phyloP scores from a whole-genome alignment of 2,797 vertebrate genomes.

The Melanotaenia trifasciata region DNA sequence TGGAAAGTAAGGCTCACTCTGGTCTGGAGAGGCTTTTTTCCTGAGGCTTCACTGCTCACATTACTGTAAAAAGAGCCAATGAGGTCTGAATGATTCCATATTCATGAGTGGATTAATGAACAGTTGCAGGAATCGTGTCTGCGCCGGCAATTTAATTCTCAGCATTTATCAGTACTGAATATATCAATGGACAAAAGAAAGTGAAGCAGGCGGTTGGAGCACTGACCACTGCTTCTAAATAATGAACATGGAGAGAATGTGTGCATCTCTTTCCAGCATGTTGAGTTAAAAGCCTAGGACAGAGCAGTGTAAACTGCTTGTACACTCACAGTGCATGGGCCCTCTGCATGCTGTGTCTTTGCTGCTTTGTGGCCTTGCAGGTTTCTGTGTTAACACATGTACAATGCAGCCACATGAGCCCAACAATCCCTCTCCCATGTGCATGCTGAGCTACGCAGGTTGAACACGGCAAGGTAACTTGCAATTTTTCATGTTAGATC shows the following conservation, averaged over 20 bases:
- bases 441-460: constrained; percentile 6
- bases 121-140: constrained; percentile 57
- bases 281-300: constrained; percentile 32
- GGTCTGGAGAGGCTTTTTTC: constrained; percentile 57
- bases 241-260: constrained; percentile 40
- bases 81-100: constrained; percentile 73
- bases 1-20: constrained; percentile 66
- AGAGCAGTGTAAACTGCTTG: constrained; percentile 42
- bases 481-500: constrained; percentile 52
- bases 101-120: constrained; percentile 78
- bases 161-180: constrained; percentile 74
- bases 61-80: constrained; percentile 68
- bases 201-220: constrained; percentile 32
- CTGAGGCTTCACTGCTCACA: constrained; percentile 61
- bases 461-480: constrained; percentile 29
- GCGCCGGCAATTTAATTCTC: constrained; percentile 73
- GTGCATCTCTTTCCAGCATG: constrained; percentile 29
- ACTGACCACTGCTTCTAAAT: constrained; percentile 51
- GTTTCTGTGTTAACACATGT: constrained; percentile 59
- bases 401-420: constrained; percentile 20
- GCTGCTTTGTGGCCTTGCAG: constrained; percentile 32
- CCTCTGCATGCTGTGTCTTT: constrained; percentile 19
- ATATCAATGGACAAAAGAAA: constrained; percentile 69
- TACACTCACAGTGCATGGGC: constrained; percentile 20
- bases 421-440: constrained; percentile 14